Percentiles rank a stretch among this genome's conserved stretches.
These are phyloP conservation scores for Tetragnatha versicolor DNA, from an alignment of 1,140 invertebrate species.

Conservation along the genomic window DNA sequence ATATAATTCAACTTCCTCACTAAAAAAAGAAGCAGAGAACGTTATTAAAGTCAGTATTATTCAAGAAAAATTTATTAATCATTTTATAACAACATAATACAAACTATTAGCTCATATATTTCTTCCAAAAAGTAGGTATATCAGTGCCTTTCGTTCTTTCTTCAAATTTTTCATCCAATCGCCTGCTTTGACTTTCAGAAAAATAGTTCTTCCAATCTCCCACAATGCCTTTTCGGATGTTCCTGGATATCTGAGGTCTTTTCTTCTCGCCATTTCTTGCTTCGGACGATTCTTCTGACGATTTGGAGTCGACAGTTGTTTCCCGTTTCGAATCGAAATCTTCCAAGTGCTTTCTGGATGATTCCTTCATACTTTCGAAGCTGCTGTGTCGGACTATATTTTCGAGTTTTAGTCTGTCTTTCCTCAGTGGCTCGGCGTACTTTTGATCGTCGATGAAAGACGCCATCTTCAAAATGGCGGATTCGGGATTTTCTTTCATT, in stretches of 20 bases:
- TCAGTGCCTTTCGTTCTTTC: conserved; percentile 30
- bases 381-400: conserved; percentile 25
- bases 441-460: conserved; percentile 35
- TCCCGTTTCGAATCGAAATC: conserved; percentile 8
- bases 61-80: too few species aligned
- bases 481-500: conserved; percentile 34
- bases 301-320: too few species aligned
- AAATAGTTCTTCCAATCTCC: conserved; percentile 67
- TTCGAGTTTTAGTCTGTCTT: conserved; percentile 5
- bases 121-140: conserved; percentile 7
- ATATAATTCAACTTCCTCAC: too few species aligned
- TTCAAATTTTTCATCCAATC: conserved; percentile 54
- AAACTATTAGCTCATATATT: too few species aligned
- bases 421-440: background rate
- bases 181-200: conserved; percentile 64
- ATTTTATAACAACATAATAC: too few species aligned
- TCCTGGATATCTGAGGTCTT: background rate
- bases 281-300: background rate
- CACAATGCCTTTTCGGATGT: conserved; percentile 59
- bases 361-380: conserved; percentile 40
- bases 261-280: background rate
- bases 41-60: too few species aligned
- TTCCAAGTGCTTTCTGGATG: background rate
- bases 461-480: conserved; percentile 47
- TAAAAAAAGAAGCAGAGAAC: too few species aligned